Conservation (phyloP, 1,140 invertebrate genomes). For the Homalodisca vitripennis region DNA sequence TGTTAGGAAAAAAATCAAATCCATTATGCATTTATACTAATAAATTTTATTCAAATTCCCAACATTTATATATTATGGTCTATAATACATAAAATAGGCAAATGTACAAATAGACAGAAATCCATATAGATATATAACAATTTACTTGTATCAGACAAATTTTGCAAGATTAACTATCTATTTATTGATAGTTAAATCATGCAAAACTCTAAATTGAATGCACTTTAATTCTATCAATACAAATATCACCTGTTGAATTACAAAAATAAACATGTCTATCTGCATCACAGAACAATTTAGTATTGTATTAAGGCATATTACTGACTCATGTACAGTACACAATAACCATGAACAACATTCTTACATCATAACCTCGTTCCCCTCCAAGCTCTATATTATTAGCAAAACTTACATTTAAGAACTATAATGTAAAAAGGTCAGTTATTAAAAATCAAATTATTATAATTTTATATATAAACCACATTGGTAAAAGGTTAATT, state of each 20-base stretch:
- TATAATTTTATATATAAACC: no score
- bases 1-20: no score
- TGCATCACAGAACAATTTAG: slow-evolving; percentile 12
- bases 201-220: neutral
- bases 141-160: neutral
- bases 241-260: neutral
- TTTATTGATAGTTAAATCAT: neutral
- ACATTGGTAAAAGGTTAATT: no score
- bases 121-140: neutral
- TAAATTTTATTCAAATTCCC: neutral
- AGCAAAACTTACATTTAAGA: no score
- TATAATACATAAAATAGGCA: neutral
- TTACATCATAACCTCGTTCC: no score
- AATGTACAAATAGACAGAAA: neutral
- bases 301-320: no score
- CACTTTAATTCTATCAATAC: neutral
- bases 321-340: no score
- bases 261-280: slow-evolving; percentile 5
- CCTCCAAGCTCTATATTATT: no score
- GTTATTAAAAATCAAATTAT: no score
- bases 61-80: neutral
- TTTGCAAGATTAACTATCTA: neutral
- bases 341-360: no score
- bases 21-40: neutral
- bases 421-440: no score